Evolutionary conservation across 2,797 vertebrate species (phyloP).

Genomic region (Bucorvus abyssinicus): DNA sequence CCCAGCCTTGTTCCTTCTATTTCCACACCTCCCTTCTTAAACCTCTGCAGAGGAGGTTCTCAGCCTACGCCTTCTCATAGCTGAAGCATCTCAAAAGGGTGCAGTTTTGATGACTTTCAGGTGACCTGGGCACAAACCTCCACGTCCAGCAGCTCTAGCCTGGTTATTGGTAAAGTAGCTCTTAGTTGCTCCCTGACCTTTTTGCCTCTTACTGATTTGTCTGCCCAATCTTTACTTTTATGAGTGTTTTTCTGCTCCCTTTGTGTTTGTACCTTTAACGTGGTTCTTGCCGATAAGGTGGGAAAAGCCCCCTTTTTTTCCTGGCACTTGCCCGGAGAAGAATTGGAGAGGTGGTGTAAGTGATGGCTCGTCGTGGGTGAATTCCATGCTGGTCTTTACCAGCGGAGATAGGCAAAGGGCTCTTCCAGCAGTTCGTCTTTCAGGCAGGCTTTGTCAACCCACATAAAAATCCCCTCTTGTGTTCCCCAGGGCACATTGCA

Average conservation of each 20-base stretch:
- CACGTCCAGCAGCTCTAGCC: neutral
- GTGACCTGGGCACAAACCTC: neutral
- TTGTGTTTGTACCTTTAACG: neutral
- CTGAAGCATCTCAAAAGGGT: neutral
- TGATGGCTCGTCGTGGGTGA: neutral
- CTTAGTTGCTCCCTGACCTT: neutral
- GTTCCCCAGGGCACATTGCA: neutral
- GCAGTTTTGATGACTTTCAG: neutral
- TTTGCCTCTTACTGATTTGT: neutral
- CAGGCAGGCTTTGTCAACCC: neutral
- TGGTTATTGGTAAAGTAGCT: neutral
- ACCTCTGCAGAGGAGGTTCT: neutral
- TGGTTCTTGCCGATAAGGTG: neutral
- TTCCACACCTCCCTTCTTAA: neutral
- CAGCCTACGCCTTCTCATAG: rapidly evolving
- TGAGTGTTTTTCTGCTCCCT: neutral
- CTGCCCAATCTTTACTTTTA: neutral
- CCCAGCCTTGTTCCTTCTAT: neutral
- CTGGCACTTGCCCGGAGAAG: neutral
- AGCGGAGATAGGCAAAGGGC: neutral
- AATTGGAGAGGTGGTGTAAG: too few species aligned
- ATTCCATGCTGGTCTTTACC: neutral
- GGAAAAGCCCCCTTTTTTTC: neutral
- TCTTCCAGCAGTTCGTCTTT: neutral
- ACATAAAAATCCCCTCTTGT: rapidly evolving